phyloP scores from a whole-genome alignment of 2,113 vertebrate genomes.

The Tamias sibiricus region DNA sequence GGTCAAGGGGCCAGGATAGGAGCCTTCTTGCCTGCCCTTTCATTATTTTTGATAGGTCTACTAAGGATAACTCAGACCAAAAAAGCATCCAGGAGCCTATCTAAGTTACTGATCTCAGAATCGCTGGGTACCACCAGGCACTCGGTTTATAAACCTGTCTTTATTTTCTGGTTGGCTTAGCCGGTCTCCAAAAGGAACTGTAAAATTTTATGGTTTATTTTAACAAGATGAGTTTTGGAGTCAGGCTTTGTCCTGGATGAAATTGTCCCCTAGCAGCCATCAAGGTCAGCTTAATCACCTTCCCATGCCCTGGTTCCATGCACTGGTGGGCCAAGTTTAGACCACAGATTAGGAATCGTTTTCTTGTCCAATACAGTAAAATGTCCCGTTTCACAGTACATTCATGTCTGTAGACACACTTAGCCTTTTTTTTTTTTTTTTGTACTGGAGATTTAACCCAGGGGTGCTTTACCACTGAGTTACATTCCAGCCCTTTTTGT shows the following conservation, averaged over 20 bases:
- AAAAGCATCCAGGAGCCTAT: slow-evolving; percentile 21
- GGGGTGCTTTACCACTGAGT: neutral
- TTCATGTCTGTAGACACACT: neutral
- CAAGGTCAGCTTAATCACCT: neutral
- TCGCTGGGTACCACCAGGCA: slow-evolving; percentile 50
- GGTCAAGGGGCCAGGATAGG: neutral
- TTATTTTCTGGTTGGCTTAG: slow-evolving; percentile 54
- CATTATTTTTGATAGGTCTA: neutral
- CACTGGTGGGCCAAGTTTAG: neutral
- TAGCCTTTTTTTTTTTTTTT: neutral
- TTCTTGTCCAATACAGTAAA: neutral
- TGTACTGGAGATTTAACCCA: neutral
- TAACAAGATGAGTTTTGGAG: slow-evolving; percentile 23
- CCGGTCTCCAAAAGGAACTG: slow-evolving; percentile 46
- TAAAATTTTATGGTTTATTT: slow-evolving; percentile 57
- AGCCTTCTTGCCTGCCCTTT: neutral
- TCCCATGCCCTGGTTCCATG: neutral
- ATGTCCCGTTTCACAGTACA: neutral
- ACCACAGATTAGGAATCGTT: fast-evolving
- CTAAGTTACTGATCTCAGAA: slow-evolving; percentile 4
- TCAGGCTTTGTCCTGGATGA: slow-evolving; percentile 14
- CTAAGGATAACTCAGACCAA: neutral
- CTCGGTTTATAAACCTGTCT: slow-evolving; percentile 62
- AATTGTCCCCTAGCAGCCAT: neutral
- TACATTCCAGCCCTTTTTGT: neutral